A percentile compares a stretch with the other conserved stretches of the same genome.
phyloP scores from a whole-genome alignment of 2,797 vertebrate species.

The Luscinia luscinia region DNA sequence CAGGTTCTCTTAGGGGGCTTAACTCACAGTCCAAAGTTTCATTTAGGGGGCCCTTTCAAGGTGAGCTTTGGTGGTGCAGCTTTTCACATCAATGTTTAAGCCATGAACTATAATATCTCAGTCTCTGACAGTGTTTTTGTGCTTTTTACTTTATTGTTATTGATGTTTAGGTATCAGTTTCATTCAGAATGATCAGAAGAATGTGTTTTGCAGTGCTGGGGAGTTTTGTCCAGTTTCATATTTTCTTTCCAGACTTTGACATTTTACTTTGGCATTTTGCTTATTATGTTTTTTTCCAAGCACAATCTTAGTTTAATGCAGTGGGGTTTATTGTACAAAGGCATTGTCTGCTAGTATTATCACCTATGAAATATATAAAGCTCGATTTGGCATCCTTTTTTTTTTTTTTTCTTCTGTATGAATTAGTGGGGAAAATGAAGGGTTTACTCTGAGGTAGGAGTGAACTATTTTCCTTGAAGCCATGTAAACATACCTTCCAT shows the following conservation, averaged over 20 bases:
- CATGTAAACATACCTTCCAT: background rate
- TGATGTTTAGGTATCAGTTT: background rate
- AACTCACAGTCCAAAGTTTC: background rate
- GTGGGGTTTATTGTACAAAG: background rate
- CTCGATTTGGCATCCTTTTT: background rate
- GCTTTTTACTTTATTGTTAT: background rate
- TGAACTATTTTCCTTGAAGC: background rate
- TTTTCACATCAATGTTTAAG: background rate
- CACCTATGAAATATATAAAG: background rate
- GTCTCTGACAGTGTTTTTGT: background rate
- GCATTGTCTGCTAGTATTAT: background rate
- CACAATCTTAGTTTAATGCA: background rate
- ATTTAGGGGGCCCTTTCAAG: background rate
- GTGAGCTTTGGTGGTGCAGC: background rate
- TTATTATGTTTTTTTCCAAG: background rate
- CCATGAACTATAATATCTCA: background rate
- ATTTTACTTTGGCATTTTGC: background rate
- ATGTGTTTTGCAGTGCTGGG: background rate
- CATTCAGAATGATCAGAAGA: background rate
- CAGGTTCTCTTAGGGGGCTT: fast-evolving
- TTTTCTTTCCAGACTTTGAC: background rate
- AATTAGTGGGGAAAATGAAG: background rate
- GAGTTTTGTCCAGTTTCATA: background rate
- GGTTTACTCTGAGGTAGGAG: background rate
- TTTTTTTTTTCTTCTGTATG: background rate